Evolutionary conservation across 2,113 vertebrate species (phyloP), one percentile per base, ranked within the genome.

Genomic region (Budorcas taxicolor): DNA sequence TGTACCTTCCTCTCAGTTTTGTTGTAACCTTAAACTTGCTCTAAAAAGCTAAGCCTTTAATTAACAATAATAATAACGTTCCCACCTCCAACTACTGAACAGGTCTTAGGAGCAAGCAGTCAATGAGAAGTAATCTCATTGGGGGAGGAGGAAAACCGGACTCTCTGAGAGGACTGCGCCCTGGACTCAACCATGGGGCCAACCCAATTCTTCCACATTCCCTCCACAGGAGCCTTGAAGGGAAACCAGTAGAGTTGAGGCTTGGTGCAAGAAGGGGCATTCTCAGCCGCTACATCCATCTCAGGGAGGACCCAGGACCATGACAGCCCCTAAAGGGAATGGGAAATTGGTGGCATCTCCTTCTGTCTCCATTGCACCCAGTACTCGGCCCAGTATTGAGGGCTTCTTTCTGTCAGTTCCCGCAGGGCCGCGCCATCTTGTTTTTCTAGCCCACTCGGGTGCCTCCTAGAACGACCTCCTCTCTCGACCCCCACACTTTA

Each of bases 381-480:
- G 2, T 23, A 15, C 10, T 50, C 0, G 2, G 57, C 17, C 78
- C 55, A 14, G 31, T 19, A 33, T 8, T 12, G 87, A 87, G 43
- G 47, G 21, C 50, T 78, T 10, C 3, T 33, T 47, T 58, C 64
- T 29, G 1, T 43, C 60, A 31, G 0, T 15, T 83, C 52, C 43
- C n/a, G 57, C 9, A 43, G 2, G n/a, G 52, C 50, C n/a, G 47
- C 43, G 11, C 8, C 47, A 17, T 3, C 88, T 17, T 55, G n/a
- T 43, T 58, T 50, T 45, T 23, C n/a, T 47, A 53, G 43, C 29
- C 47, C 40, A 81, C 12, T 76, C 11, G 5, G 7, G 47, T 10
- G 87, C 23, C 78, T 93, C 83, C 87, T 33, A 71, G 36, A 93
- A 95, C 57, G 81, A 88, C 29, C 95, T 84, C 76, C 60, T 88